A percentile compares a stretch with the other conserved stretches of the same genome.
Conservation (phyloP, 2,113 vertebrate genomes). For the Oplegnathus fasciatus region DNA sequence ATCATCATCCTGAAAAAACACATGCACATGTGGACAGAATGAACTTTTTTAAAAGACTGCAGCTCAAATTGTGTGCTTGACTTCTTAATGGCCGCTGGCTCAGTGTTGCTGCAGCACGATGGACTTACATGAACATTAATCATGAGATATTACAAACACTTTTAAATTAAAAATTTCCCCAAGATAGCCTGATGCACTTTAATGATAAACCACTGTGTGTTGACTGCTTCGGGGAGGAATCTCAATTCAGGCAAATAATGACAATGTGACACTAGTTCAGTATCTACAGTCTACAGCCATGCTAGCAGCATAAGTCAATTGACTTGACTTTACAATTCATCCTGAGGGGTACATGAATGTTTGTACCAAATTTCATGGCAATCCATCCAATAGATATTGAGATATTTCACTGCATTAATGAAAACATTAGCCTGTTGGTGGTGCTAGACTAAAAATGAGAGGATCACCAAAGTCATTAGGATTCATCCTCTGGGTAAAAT, state of each 20-base stretch:
- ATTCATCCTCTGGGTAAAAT: background rate
- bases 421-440: background rate
- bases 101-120: background rate
- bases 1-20: slow-evolving; percentile 90
- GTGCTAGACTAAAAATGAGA: background rate
- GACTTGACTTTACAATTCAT: background rate
- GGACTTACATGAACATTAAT: slow-evolving; percentile 34
- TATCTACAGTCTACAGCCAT: background rate
- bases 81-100: background rate
- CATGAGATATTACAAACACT: slow-evolving; percentile 20
- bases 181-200: slow-evolving; percentile 32
- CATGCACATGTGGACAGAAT: slow-evolving; percentile 18
- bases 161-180: slow-evolving; percentile 10
- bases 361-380: background rate
- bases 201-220: slow-evolving; percentile 23
- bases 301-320: background rate
- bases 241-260: slow-evolving; percentile 31
- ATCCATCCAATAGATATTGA: background rate
- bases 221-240: slow-evolving; percentile 19
- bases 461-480: background rate
- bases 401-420: background rate
- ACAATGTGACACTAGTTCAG: background rate
- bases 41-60: background rate
- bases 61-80: slow-evolving; percentile 10
- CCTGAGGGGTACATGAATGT: background rate